These are phyloP conservation scores for Trichomalopsis sarcophagae DNA, from an alignment of 1,140 invertebrate genomes.

Conservation along the genomic window DNA sequence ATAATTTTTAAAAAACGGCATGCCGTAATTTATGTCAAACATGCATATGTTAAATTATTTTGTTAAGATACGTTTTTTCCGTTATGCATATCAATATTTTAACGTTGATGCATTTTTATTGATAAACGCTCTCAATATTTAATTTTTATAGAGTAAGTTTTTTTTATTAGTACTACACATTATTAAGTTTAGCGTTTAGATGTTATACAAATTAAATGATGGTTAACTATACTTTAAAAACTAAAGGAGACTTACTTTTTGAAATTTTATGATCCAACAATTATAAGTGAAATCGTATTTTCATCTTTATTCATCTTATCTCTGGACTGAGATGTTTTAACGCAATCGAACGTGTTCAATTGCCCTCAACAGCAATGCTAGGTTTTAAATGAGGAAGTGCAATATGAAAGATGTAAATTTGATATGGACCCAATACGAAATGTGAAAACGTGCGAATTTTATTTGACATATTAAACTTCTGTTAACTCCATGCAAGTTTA, in stretches of 20 bases:
- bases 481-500: constrained; percentile 11
- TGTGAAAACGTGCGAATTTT: constrained; percentile 19
- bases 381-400: constrained; percentile 46
- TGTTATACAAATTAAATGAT: neutral
- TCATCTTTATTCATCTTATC: constrained; percentile 28
- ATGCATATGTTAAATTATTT: neutral
- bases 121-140: neutral
- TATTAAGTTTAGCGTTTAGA: constrained; percentile 6
- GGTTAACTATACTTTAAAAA: neutral
- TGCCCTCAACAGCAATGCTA: constrained; percentile 23
- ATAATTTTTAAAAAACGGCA: no score
- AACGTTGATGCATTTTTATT: constrained; percentile 20
- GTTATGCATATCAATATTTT: neutral
- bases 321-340: constrained; percentile 42
- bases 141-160: neutral
- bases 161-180: neutral
- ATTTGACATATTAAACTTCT: neutral
- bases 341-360: constrained; percentile 44
- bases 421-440: neutral
- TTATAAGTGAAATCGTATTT: constrained; percentile 23
- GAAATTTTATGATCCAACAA: neutral
- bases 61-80: constrained; percentile 19
- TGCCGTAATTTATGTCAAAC: neutral
- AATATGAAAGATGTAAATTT: constrained; percentile 48
- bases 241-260: neutral